A percentile compares a stretch with the other conserved stretches of the same genome.
phyloP scores from a whole-genome alignment of 2,113 vertebrate genomes.

The Aepyceros melampus region DNA sequence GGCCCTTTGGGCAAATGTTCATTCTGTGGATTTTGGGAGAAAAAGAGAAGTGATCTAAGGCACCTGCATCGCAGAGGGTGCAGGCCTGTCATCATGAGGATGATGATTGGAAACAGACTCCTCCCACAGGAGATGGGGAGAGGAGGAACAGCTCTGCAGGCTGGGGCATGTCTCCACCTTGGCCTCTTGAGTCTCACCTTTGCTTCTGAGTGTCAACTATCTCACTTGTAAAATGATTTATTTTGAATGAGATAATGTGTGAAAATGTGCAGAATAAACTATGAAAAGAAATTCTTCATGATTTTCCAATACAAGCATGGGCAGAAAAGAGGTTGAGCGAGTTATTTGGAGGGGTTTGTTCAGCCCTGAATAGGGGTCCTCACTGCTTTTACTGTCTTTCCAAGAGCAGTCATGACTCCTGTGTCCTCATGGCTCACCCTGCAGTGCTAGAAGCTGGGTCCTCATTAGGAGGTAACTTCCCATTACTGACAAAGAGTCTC shows the following conservation, averaged over 20 bases:
- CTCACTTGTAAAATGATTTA: background rate
- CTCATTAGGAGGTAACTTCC: background rate
- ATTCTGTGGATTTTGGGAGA: background rate
- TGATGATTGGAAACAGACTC: background rate
- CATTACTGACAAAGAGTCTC: background rate
- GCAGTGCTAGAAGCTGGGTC: background rate
- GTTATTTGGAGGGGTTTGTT: background rate
- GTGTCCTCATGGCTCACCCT: background rate
- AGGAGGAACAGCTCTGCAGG: background rate
- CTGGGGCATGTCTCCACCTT: background rate
- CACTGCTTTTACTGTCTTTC: background rate
- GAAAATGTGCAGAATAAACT: background rate
- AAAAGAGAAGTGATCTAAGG: background rate
- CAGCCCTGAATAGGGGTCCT: background rate
- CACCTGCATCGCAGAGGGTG: rapidly evolving
- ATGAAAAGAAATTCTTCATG: background rate
- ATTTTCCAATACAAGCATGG: background rate
- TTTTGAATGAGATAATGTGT: background rate
- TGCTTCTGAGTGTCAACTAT: background rate
- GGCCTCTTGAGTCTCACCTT: background rate
- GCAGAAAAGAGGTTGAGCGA: background rate
- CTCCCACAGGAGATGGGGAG: background rate
- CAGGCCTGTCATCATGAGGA: background rate
- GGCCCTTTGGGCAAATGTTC: background rate
- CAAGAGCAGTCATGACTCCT: background rate